Conservation (phyloP, 2,888 invertebrate genomes). For the Asteroscopus sphinx region DNA sequence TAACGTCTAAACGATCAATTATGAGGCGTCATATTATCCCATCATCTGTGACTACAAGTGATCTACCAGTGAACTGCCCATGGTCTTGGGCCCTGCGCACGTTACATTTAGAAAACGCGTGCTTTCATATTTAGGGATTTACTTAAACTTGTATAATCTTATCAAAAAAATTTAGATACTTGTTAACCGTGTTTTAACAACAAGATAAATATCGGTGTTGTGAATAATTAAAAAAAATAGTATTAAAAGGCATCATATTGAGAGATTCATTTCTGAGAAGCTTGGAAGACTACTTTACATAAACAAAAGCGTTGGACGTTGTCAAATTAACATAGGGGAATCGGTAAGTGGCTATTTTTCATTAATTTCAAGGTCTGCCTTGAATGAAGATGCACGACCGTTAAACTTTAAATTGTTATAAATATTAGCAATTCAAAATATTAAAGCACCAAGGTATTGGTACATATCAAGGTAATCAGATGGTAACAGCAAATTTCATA, state of each 20-base stretch:
- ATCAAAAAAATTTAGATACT: no score
- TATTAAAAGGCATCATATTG: no score
- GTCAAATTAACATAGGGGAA: no score
- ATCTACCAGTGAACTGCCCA: conserved; percentile 71
- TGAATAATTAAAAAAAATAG: no score
- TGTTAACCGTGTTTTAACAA: no score
- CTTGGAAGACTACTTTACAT: no score
- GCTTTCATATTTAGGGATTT: conserved; percentile 52
- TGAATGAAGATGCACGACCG: conserved; percentile 3
- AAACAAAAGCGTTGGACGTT: no score
- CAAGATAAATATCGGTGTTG: no score
- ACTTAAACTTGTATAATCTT: background rate
- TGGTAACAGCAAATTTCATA: conserved; percentile 26
- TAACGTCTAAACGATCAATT: conserved; percentile 57
- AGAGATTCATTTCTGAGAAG: no score
- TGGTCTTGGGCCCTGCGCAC: conserved; percentile 58
- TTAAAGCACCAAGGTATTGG: no score
- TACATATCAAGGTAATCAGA: conserved; percentile 21
- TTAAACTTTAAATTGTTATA: conserved; percentile 4
- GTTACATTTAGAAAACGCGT: conserved; percentile 37
- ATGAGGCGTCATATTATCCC: conserved; percentile 73
- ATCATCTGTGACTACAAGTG: conserved; percentile 74
- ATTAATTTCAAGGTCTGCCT: background rate
- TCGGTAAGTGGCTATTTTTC: background rate
- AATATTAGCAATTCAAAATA: conserved; percentile 11